These are phyloP conservation scores for Euthynnus affinis DNA, from an alignment of 2,797 vertebrate genomes.

Conservation along the genomic window DNA sequence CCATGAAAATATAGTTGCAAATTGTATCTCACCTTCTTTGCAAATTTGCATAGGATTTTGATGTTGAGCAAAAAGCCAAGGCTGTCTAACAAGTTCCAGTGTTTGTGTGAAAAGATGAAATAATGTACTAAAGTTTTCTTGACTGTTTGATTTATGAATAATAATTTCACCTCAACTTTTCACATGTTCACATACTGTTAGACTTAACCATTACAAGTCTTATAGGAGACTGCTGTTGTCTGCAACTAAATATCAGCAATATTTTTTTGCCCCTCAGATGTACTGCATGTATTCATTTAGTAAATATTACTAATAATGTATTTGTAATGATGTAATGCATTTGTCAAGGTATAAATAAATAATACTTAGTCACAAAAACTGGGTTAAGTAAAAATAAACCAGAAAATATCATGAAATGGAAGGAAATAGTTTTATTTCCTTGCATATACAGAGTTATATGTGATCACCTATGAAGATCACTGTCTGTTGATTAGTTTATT, in stretches of 20 bases:
- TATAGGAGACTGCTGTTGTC: not conserved
- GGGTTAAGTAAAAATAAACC: too few species aligned
- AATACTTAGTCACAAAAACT: not conserved
- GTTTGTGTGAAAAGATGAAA: slow-evolving; percentile 11
- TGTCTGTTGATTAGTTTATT: not conserved
- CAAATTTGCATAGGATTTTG: slow-evolving; percentile 47
- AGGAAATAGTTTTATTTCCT: too few species aligned
- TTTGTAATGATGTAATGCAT: not conserved
- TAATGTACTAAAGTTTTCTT: not conserved
- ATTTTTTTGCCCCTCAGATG: not conserved
- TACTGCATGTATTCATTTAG: not conserved
- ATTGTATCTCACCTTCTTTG: not conserved
- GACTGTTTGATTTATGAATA: too few species aligned
- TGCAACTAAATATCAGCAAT: slow-evolving; percentile 7
- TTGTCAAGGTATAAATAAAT: not conserved
- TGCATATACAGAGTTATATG: too few species aligned
- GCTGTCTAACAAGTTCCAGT: not conserved
- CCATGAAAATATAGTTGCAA: slow-evolving; percentile 68
- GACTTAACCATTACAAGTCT: not conserved
- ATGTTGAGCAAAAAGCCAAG: not conserved
- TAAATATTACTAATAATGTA: not conserved
- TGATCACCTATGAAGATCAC: too few species aligned
- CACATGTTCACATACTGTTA: not conserved
- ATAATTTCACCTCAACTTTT: not conserved
- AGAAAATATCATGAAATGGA: too few species aligned